Evolutionary conservation across 37 sponge, comb jelly and placozoan genomes (phyloP).

Genomic region (Axinella damicornis): DNA sequence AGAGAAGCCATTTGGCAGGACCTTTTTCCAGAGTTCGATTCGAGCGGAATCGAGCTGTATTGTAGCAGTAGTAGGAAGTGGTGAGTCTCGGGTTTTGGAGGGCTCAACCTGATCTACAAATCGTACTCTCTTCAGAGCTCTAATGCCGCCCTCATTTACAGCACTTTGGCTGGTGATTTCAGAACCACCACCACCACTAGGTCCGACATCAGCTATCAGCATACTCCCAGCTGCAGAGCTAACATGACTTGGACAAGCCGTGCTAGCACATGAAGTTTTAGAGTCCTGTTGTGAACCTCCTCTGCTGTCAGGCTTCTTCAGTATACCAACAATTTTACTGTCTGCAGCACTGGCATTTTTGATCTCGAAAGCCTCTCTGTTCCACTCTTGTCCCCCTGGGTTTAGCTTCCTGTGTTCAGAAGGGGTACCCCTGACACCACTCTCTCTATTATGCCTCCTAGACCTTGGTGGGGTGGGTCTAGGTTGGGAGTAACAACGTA

Average conservation of each 20-base stretch:
- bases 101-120: constrained; percentile 21
- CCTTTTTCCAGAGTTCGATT: constrained; percentile 24
- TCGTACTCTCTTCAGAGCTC: constrained; percentile 27
- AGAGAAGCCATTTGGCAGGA: constrained; percentile 31
- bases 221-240: neutral
- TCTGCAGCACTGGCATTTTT: neutral
- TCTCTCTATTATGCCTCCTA: neutral
- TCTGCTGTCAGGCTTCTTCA: constrained; percentile 46
- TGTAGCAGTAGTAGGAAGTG: neutral
- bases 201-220: too few relatives aligned
- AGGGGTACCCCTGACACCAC: neutral
- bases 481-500: neutral
- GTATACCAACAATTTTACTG: constrained; percentile 48
- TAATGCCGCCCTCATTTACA: neutral
- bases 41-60: neutral
- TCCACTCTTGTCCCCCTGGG: neutral
- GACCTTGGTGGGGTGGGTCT: neutral
- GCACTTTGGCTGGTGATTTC: neutral
- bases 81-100: neutral
- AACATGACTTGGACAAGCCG: neutral
- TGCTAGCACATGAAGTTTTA: neutral
- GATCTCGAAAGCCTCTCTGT: neutral
- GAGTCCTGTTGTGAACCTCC: too few relatives aligned
- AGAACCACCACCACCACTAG: too few relatives aligned
- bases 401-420: too few relatives aligned